Conservation (phyloP, 2,797 vertebrate species). For the Clamator glandarius region DNA sequence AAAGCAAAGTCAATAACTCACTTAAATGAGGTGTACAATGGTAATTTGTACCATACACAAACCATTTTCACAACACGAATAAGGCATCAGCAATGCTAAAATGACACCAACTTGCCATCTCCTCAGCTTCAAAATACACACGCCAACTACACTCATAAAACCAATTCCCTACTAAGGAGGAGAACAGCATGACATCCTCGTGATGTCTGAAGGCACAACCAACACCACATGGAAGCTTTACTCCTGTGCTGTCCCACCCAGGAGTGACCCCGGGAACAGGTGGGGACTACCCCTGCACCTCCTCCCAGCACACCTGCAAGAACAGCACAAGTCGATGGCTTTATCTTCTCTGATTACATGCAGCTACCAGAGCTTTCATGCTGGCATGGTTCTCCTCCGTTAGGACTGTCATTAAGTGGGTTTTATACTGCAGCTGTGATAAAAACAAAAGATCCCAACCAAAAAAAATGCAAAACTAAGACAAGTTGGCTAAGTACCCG, state of each 20-base stretch:
- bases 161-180: background rate
- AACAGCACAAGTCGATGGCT: background rate
- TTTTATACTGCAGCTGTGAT: background rate
- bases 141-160: background rate
- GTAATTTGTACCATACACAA: background rate
- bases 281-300: background rate
- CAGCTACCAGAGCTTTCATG: background rate
- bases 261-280: accelerated
- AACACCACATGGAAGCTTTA: accelerated
- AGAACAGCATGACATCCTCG: background rate
- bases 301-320: background rate
- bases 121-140: background rate
- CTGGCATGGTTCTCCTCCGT: background rate
- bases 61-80: background rate
- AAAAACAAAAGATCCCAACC: background rate
- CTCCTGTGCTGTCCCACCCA: accelerated
- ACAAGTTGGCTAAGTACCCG: background rate
- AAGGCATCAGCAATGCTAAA: background rate
- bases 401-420: background rate
- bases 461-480: background rate
- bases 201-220: background rate
- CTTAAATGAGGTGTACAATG: background rate
- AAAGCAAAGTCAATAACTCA: background rate
- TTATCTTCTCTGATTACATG: background rate
- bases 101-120: background rate